These are phyloP conservation scores for Neodiprion lecontei DNA, from an alignment of 1,140 invertebrate species.

Conservation along the genomic window DNA sequence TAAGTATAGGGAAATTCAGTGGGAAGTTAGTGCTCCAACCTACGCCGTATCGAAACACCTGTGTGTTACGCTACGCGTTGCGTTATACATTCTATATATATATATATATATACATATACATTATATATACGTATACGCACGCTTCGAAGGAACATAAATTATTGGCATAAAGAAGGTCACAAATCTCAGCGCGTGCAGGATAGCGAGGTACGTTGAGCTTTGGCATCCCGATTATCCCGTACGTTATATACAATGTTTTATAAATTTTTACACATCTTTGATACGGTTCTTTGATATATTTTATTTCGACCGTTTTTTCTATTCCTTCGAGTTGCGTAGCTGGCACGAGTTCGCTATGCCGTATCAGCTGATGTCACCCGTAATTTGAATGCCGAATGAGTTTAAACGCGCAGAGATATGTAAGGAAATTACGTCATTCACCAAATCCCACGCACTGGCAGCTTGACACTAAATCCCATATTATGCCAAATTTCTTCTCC, in stretches of 20 bases:
- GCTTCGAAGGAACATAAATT: background rate
- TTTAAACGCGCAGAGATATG: background rate
- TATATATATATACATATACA: background rate
- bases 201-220: background rate
- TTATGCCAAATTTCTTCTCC: too few relatives aligned
- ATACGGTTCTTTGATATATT: background rate
- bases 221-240: too few relatives aligned
- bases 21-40: background rate
- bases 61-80: background rate
- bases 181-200: background rate
- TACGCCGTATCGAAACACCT: background rate
- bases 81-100: background rate
- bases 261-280: background rate
- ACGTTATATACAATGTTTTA: background rate
- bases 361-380: background rate
- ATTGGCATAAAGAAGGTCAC: background rate
- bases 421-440: background rate
- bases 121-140: too few relatives aligned
- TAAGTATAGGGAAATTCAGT: too few relatives aligned
- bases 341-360: background rate
- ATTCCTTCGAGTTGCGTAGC: background rate
- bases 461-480: too few relatives aligned
- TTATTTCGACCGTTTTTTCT: background rate
- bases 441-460: background rate
- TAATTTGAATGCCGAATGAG: background rate